These are phyloP conservation scores for Leucoma salicis DNA, from an alignment of 2,888 invertebrate genomes.

Conservation along the genomic window DNA sequence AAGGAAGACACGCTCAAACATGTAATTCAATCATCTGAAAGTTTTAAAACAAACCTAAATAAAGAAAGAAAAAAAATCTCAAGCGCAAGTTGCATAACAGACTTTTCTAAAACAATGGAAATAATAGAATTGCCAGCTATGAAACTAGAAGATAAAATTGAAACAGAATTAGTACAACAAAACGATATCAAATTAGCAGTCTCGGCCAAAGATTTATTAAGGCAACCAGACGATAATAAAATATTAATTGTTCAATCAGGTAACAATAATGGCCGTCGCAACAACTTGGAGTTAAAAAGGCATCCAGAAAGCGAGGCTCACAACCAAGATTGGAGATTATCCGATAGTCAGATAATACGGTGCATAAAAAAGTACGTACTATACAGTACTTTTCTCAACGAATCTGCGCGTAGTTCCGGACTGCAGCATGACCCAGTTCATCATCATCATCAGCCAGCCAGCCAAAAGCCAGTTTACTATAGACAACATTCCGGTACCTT, in stretches of 20 bases:
- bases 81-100: not conserved
- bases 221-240: not conserved
- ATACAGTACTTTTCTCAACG: not conserved
- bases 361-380: not conserved
- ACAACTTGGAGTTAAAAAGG: not conserved
- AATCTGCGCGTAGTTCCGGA: not conserved
- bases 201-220: not conserved
- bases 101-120: not conserved
- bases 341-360: not conserved
- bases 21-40: not conserved
- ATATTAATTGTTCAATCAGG: not conserved
- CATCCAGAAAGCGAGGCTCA: not conserved
- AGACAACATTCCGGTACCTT: no score
- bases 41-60: not conserved
- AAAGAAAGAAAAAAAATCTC: not conserved
- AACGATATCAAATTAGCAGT: not conserved
- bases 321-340: not conserved
- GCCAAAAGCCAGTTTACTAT: no score
- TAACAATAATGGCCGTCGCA: not conserved
- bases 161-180: not conserved
- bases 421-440: not conserved
- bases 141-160: not conserved
- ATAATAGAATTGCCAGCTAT: not conserved
- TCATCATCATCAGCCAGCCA: no score
- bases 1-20: not conserved